These are phyloP conservation scores for Hydrophis major DNA, from an alignment of 2,797 vertebrate genomes.

Conservation along the genomic window DNA sequence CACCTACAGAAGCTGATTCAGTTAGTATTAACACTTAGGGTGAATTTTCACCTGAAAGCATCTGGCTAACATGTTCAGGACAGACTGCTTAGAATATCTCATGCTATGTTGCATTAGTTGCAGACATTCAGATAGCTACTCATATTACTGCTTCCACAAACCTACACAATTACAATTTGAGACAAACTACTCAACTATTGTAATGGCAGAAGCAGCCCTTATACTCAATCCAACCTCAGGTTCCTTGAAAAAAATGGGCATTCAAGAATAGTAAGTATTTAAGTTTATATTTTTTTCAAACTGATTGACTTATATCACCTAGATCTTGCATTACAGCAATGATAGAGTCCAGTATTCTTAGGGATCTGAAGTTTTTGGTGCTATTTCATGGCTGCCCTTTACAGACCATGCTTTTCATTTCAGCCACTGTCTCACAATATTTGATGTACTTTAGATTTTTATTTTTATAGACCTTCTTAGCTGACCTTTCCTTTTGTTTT, in stretches of 20 bases:
- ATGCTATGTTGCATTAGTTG: background rate
- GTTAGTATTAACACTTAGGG: background rate
- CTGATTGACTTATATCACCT: background rate
- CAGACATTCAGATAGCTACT: background rate
- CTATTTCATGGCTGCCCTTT: background rate
- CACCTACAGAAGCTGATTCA: background rate
- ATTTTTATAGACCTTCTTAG: conserved; percentile 55
- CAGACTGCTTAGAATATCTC: background rate
- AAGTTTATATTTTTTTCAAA: background rate
- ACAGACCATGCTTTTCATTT: conserved; percentile 14
- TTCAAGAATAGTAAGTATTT: background rate
- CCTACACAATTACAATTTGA: background rate
- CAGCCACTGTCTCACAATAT: conserved; percentile 46
- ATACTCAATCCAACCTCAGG: background rate
- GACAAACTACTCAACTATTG: background rate
- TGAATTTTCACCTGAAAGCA: background rate
- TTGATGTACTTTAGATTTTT: conserved; percentile 32
- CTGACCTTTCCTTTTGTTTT: conserved; percentile 59
- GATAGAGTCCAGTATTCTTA: background rate
- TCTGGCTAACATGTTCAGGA: background rate
- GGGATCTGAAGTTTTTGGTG: background rate
- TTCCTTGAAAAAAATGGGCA: background rate
- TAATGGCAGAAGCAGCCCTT: background rate
- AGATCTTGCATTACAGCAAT: background rate
- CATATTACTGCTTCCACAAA: background rate